A percentile compares a stretch with the other conserved stretches of the same genome.
Evolutionary conservation across 2,113 vertebrate genomes (phyloP).

Genomic region (Sminthopsis crassicaudata): DNA sequence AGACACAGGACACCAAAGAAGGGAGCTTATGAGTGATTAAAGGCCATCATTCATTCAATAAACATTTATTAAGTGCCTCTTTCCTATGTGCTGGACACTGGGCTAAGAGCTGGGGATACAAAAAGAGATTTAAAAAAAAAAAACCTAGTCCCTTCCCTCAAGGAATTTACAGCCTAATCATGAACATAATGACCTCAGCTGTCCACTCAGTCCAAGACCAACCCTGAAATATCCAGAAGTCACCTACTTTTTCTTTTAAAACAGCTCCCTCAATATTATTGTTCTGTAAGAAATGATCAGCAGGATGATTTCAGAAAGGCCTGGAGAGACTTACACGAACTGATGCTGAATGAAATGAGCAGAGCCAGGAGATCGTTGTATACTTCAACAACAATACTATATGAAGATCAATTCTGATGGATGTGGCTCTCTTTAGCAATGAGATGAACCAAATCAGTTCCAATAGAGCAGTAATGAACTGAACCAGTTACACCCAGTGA

Average conservation of each 20-base stretch:
- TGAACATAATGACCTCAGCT: neutral
- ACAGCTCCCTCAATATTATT: neutral
- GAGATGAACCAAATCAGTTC: no score
- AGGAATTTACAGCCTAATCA: neutral
- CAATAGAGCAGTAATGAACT: no score
- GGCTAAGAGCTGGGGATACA: neutral
- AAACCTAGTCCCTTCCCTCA: neutral
- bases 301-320: no score
- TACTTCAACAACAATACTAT: no score
- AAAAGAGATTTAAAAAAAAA: neutral
- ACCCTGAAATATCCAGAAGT: neutral
- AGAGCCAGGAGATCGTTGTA: no score
- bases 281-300: no score
- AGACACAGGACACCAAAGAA: neutral
- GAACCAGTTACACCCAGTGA: no score
- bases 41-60: neutral
- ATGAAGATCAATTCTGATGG: no score
- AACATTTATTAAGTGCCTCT: neutral
- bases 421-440: no score
- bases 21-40: neutral
- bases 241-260: neutral
- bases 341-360: no score
- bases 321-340: no score
- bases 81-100: neutral
- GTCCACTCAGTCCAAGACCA: neutral